Percentiles rank a stretch among this genome's conserved stretches.
Evolutionary conservation across 2,888 invertebrate species (phyloP).

Genomic region (Parnassius glacialis): DNA sequence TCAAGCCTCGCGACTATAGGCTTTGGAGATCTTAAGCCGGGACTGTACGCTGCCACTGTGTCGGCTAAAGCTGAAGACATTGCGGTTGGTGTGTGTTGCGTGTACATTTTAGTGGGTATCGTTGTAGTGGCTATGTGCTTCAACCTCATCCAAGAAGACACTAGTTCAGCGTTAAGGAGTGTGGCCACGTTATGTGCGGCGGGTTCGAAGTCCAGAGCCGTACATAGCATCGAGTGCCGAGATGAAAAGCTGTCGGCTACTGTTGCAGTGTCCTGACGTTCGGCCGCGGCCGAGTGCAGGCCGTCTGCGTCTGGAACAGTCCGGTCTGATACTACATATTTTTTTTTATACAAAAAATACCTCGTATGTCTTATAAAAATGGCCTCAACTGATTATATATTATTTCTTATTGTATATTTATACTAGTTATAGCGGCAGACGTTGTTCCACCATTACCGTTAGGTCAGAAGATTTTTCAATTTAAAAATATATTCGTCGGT

Average conservation of each 20-base stretch:
- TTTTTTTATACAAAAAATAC: too few relatives aligned
- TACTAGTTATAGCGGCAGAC: too few relatives aligned
- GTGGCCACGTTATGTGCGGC: constrained; percentile 50
- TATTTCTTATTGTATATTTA: too few relatives aligned
- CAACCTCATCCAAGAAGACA: constrained; percentile 90
- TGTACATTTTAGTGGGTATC: constrained; percentile 91
- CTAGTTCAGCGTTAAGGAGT: constrained; percentile 54
- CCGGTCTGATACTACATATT: constrained; percentile 29
- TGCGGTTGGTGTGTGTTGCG: constrained; percentile 88
- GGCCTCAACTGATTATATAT: too few relatives aligned
- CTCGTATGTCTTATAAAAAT: too few relatives aligned
- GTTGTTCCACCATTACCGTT: too few relatives aligned
- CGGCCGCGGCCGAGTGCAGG: constrained; percentile 57
- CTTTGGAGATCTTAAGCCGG: constrained; percentile 89
- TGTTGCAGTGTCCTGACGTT: constrained; percentile 79
- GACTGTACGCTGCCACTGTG: constrained; percentile 73
- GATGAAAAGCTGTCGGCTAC: constrained; percentile 77
- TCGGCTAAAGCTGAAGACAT: constrained; percentile 80
- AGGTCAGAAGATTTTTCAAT: too few relatives aligned
- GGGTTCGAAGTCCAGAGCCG: constrained; percentile 51
- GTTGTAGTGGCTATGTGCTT: constrained; percentile 94
- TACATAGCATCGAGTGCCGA: constrained; percentile 70
- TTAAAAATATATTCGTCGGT: too few relatives aligned
- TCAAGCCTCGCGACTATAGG: constrained; percentile 91
- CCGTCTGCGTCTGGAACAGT: constrained; percentile 50